Percentiles rank a stretch among this genome's conserved stretches.
Evolutionary conservation across 2,113 vertebrate species (phyloP).

Genomic region (Pterocles burchelli): DNA sequence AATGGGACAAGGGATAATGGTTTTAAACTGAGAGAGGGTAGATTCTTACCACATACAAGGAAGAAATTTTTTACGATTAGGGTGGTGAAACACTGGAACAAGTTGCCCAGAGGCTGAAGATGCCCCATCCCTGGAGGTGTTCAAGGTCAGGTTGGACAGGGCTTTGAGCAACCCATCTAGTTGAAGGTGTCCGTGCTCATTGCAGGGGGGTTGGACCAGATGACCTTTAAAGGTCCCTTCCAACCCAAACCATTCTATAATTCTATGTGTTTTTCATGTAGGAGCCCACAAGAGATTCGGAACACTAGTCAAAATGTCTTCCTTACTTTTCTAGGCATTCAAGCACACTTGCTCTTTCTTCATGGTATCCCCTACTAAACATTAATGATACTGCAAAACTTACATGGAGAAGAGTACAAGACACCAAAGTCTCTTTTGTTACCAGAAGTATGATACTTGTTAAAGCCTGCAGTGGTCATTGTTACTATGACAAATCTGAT

Average conservation of each 20-base stretch:
- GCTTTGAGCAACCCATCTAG: neutral
- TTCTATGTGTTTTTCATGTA: neutral
- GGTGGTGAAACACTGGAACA: neutral
- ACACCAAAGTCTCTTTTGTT: neutral
- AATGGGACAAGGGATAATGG: too few relatives aligned
- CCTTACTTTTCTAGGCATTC: neutral
- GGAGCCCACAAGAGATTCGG: neutral
- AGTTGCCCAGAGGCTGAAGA: neutral
- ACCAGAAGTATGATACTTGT: neutral
- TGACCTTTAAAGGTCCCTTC: neutral
- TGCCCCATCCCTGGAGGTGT: neutral
- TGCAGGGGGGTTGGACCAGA: neutral
- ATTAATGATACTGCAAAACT: neutral
- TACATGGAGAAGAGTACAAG: neutral
- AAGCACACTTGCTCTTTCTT: neutral
- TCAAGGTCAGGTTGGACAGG: neutral
- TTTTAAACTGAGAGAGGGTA: too few relatives aligned
- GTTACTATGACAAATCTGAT: slow-evolving; percentile 1
- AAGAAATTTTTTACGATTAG: neutral
- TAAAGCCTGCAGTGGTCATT: neutral
- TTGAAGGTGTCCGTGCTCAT: neutral
- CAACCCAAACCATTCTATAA: neutral
- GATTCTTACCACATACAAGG: neutral
- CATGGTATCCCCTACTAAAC: neutral
- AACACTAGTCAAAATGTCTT: neutral